phyloP scores from a whole-genome alignment of 2,888 invertebrate species.

The Nomada goodeniana region DNA sequence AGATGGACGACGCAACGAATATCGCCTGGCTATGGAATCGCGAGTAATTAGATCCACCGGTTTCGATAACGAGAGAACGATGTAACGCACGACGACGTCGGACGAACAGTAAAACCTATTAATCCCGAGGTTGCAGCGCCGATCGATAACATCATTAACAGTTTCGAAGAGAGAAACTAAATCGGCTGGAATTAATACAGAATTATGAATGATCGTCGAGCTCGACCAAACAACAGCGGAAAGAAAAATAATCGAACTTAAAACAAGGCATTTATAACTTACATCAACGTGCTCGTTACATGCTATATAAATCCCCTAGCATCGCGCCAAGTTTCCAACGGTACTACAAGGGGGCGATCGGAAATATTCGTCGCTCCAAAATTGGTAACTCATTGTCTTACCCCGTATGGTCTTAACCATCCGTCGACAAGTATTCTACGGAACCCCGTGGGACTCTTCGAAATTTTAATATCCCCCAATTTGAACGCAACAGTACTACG shows the following conservation, averaged over 20 bases:
- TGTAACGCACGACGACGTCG: slow-evolving; percentile 7
- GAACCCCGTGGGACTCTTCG: no score
- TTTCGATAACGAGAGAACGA: slow-evolving; percentile 1
- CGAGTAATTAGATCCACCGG: neutral
- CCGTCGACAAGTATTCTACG: no score
- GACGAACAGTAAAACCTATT: slow-evolving; percentile 2
- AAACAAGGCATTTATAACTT: no score
- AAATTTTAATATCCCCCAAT: no score
- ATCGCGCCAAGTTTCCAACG: no score
- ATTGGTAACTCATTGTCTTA: no score
- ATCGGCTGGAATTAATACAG: neutral
- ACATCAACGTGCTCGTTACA: no score
- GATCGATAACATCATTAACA: slow-evolving; percentile 24
- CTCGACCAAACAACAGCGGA: neutral
- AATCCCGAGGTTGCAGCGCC: neutral
- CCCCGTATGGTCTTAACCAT: no score
- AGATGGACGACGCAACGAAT: neutral
- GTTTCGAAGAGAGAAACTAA: neutral
- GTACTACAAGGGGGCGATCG: no score
- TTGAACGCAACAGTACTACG: no score
- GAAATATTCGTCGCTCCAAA: no score
- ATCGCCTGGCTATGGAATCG: neutral
- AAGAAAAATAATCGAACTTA: neutral
- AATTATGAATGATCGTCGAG: neutral
- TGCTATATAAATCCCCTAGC: no score